phyloP scores from a whole-genome alignment of 2,113 vertebrate genomes.

The Hypomesus transpacificus region DNA sequence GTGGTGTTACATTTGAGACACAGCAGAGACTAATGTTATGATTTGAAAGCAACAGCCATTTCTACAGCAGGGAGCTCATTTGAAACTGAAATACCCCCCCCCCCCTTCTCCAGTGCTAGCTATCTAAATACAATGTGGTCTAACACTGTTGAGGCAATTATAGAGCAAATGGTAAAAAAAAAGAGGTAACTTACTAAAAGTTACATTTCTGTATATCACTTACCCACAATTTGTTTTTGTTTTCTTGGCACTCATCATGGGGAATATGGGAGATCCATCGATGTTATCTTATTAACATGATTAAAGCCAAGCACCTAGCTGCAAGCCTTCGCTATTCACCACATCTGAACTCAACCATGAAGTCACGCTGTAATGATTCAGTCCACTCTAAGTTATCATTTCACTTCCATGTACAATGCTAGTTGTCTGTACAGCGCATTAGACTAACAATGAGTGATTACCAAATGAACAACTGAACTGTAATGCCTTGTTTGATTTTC shows the following conservation, averaged over 20 bases:
- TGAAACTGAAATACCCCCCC: conserved; percentile 11
- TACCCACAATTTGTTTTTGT: background rate
- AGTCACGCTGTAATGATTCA: conserved; percentile 6
- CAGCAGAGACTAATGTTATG: conserved; percentile 42
- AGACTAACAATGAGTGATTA: background rate
- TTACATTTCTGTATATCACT: background rate
- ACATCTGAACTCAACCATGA: background rate
- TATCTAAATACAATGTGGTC: too few relatives aligned
- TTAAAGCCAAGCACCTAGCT: background rate
- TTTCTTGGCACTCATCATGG: background rate
- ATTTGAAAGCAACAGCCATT: conserved; percentile 33
- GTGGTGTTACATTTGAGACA: conserved; percentile 45
- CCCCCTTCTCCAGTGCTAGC: too few relatives aligned
- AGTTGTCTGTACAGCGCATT: background rate
- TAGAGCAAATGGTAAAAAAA: too few relatives aligned
- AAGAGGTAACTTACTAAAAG: too few relatives aligned
- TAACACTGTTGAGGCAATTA: too few relatives aligned
- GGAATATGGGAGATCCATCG: too few relatives aligned
- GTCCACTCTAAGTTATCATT: background rate
- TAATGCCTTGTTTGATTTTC: conserved; percentile 45
- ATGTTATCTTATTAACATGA: too few relatives aligned
- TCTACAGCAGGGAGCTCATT: conserved; percentile 31
- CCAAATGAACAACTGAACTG: conserved; percentile 28
- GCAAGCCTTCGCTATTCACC: background rate
- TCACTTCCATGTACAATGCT: background rate